Evolutionary conservation across 2,797 vertebrate species (phyloP).

Genomic region (Coilia nasus): DNA sequence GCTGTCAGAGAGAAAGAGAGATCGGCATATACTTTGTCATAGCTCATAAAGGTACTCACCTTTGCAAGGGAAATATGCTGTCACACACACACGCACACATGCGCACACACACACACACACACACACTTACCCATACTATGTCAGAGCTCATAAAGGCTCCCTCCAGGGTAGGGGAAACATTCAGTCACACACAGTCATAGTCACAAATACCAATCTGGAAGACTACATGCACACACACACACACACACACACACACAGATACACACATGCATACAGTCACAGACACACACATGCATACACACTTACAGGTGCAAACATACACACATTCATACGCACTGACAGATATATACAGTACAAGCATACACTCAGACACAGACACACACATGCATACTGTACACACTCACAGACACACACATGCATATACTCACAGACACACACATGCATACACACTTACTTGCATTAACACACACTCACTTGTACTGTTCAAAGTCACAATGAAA

Average conservation of each 20-base stretch:
- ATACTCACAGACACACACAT: too few relatives aligned
- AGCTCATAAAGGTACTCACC: too few relatives aligned
- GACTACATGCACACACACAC: background rate
- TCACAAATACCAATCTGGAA: background rate
- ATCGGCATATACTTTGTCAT: too few relatives aligned
- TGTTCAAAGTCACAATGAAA: background rate
- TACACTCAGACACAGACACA: background rate
- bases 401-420: too few relatives aligned
- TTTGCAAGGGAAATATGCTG: too few relatives aligned
- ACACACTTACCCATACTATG: background rate
- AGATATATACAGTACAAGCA: background rate
- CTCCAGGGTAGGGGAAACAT: background rate
- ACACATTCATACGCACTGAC: background rate
- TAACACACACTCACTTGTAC: too few relatives aligned
- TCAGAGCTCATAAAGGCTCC: background rate
- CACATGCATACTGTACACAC: background rate
- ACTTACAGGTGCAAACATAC: background rate
- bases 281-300: background rate
- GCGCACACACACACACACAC: too few relatives aligned
- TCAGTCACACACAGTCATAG: background rate
- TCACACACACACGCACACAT: too few relatives aligned
- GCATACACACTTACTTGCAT: too few relatives aligned
- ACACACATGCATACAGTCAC: background rate
- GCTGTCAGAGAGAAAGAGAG: too few relatives aligned
- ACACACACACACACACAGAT: too few relatives aligned